Base-by-base conservation (phyloP, 1,140 invertebrate genomes). In the Lepidotrigona ventralis region DNA sequence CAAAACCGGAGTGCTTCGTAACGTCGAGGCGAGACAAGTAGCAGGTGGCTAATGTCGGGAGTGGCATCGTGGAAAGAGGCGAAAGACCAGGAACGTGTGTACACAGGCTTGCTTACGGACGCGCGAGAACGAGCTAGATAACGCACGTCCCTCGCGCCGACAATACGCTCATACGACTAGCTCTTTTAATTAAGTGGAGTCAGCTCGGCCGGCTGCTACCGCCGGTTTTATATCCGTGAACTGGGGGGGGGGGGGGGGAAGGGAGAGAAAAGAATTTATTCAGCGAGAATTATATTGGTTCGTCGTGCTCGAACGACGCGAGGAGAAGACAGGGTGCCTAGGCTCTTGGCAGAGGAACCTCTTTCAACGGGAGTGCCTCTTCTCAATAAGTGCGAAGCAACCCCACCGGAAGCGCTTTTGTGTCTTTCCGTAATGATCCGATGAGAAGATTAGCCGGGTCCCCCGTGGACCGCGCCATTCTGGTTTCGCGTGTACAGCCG, bases 131-230 rank as follows among this genome's bases (percentile, higher is more conserved):
- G 86, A 79, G 79, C 89, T 87, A 88, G 91, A 92, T 92, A 92
- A 91, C 90, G 90, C 91, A 92, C 91, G 91, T 91, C 88, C 90
- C 88, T 69, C 86, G 73, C 79, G 64, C 80, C 88, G 83, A 90
- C 90, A 91, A 91, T 90, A 83, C 86, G 72, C 80, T 71, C 86
- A 84, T 89, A 81, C 85, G 83, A 87, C 79, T 75, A 56, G 86
- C 87, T 88, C 89, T 89, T 89, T 90, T 90, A 91, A 92, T 91
- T 91, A 92, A 91, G 89, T 92, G 83, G 89, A 92, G 90, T 92
- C 91, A 92, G 91, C 87, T 81, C 72, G 81, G 72, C 75, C 79
- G 58, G 23, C 58, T 64, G 72, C 83, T 72, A 72, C 29, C 39
- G 17, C 12, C n/a, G n/a, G n/a, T 26, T 64, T n/a, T 26, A 60